These are phyloP conservation scores for Cryptotermes secundus DNA, from an alignment of 1,140 invertebrate species.

Conservation along the genomic window DNA sequence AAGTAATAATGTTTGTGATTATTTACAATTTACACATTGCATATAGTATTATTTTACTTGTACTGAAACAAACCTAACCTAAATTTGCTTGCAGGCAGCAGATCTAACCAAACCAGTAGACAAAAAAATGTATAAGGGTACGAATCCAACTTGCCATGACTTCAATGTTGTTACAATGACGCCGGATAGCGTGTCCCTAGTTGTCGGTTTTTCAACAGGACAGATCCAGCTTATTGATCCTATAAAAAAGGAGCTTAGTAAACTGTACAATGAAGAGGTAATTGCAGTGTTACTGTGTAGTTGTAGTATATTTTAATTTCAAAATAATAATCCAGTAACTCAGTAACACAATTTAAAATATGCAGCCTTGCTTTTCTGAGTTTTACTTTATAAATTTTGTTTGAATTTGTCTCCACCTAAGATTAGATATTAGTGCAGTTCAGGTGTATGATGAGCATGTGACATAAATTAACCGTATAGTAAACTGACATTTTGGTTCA, in stretches of 20 bases:
- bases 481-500: no score
- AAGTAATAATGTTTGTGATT: neutral
- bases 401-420: no score
- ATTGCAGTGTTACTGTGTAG: conserved; percentile 39
- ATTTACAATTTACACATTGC: neutral
- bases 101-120: conserved; percentile 96
- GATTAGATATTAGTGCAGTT: no score
- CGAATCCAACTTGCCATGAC: conserved; percentile 98
- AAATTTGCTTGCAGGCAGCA: conserved; percentile 65
- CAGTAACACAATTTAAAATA: no score
- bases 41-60: conserved; percentile 25
- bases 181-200: conserved; percentile 76
- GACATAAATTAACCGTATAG: no score
- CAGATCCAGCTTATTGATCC: conserved; percentile 97
- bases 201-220: conserved; percentile 96
- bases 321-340: no score
- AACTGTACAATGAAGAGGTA: conserved; percentile 98
- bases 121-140: conserved; percentile 98
- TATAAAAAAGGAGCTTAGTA: conserved; percentile 91
- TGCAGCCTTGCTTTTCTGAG: no score
- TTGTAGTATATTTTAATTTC: neutral
- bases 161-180: conserved; percentile 87
- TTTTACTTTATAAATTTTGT: no score
- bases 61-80: conserved; percentile 24
- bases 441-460: no score